A percentile compares a stretch with the other conserved stretches of the same genome.
Conservation (phyloP, 2,888 invertebrate genomes). For the Periphyllus acericola region DNA sequence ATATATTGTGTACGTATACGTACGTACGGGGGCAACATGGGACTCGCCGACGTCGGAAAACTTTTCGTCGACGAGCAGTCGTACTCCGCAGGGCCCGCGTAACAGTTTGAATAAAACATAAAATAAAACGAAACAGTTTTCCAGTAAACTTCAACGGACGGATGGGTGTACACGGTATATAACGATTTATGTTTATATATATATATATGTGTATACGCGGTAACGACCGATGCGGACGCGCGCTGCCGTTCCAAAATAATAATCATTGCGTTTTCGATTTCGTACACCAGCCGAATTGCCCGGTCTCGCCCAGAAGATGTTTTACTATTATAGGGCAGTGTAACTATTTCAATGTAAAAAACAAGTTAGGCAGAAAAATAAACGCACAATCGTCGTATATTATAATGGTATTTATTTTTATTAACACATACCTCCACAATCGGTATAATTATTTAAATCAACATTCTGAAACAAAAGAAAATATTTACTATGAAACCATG, state of each 20-base stretch:
- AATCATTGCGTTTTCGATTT: background rate
- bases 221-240: background rate
- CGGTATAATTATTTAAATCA: too few species aligned
- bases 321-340: too few species aligned
- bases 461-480: too few species aligned
- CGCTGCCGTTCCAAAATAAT: background rate
- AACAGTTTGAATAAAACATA: conserved; percentile 22
- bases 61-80: background rate
- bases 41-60: background rate
- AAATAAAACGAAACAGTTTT: conserved; percentile 24
- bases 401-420: too few species aligned
- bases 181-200: background rate
- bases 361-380: too few species aligned
- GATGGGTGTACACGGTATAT: background rate
- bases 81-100: background rate
- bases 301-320: too few species aligned
- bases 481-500: too few species aligned
- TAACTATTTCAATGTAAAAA: too few species aligned
- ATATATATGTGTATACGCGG: background rate
- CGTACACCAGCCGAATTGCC: too few species aligned
- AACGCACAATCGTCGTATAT: too few species aligned
- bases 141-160: background rate
- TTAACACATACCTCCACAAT: too few species aligned
- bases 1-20: too few species aligned
- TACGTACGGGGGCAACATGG: background rate